These are phyloP conservation scores for Mormyrops boulengeri DNA, from an alignment of 2,797 vertebrate species.

Conservation along the genomic window DNA sequence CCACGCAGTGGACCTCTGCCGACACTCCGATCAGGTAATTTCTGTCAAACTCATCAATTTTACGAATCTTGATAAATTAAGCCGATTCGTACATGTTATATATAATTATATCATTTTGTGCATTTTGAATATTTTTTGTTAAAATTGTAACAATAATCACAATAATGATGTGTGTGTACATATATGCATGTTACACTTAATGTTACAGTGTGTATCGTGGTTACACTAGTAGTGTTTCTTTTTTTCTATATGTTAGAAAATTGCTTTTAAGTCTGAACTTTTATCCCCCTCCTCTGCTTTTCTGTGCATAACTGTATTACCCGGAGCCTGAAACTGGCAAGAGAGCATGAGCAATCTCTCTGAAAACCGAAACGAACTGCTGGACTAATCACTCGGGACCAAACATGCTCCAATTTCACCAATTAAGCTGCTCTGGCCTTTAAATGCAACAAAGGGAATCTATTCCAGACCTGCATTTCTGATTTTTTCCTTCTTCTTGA, in stretches of 20 bases:
- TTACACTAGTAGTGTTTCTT: not conserved
- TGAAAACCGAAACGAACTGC: conserved; percentile 52
- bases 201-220: not conserved
- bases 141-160: not conserved
- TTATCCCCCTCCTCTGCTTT: not conserved
- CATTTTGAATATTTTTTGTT: not conserved
- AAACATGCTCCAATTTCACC: conserved; percentile 55
- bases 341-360: conserved; percentile 48
- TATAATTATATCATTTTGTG: not conserved
- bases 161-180: not conserved
- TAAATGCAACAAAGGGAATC: conserved; percentile 63
- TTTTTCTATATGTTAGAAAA: not conserved
- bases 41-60: not conserved
- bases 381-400: conserved; percentile 62
- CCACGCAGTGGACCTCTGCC: not conserved
- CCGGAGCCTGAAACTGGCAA: not conserved
- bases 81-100: not conserved
- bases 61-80: not conserved
- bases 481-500: conserved; percentile 42
- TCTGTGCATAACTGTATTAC: not conserved
- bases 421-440: conserved; percentile 58
- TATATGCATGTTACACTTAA: not conserved
- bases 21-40: not conserved
- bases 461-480: conserved; percentile 55
- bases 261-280: not conserved